phyloP scores from a whole-genome alignment of 2,113 vertebrate species.

The Catharus bicknelli region DNA sequence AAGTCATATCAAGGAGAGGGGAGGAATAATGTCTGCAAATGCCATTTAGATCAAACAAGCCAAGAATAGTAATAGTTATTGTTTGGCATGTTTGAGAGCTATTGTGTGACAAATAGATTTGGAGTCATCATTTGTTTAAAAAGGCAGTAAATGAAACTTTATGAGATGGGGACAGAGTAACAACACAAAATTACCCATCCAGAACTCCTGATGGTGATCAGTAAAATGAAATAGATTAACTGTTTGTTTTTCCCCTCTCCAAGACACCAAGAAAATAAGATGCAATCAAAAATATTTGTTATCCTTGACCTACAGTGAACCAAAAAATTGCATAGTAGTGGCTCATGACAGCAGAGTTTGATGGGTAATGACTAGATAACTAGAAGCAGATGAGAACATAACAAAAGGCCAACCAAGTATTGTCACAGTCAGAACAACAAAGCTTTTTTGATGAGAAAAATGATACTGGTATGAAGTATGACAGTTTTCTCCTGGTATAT shows the following conservation, averaged over 20 bases:
- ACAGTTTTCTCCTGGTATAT: not conserved
- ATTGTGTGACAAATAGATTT: constrained; percentile 72
- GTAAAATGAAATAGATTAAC: constrained; percentile 70
- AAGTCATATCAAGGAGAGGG: constrained; percentile 22
- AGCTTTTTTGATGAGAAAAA: not conserved
- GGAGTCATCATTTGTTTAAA: constrained; percentile 73
- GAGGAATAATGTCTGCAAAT: constrained; percentile 52
- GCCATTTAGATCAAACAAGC: constrained; percentile 57
- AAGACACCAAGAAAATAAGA: constrained; percentile 14
- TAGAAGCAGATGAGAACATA: not conserved
- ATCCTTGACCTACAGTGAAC: constrained; percentile 40
- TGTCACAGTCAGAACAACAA: not conserved
- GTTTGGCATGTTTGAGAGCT: constrained; percentile 56
- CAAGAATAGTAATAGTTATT: constrained; percentile 52
- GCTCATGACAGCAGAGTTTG: not conserved
- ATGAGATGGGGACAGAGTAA: constrained; percentile 63
- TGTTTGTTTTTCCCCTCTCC: not conserved
- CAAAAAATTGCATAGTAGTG: not conserved
- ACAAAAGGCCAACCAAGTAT: not conserved
- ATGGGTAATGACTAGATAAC: constrained; percentile 40
- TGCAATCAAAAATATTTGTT: constrained; percentile 40
- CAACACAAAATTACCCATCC: constrained; percentile 63
- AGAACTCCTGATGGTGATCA: constrained; percentile 63
- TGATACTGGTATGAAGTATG: not conserved
- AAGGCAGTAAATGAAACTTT: constrained; percentile 73